phyloP scores from a whole-genome alignment of 92 coral and sea anemone genomes.

The Desmophyllum pertusum region DNA sequence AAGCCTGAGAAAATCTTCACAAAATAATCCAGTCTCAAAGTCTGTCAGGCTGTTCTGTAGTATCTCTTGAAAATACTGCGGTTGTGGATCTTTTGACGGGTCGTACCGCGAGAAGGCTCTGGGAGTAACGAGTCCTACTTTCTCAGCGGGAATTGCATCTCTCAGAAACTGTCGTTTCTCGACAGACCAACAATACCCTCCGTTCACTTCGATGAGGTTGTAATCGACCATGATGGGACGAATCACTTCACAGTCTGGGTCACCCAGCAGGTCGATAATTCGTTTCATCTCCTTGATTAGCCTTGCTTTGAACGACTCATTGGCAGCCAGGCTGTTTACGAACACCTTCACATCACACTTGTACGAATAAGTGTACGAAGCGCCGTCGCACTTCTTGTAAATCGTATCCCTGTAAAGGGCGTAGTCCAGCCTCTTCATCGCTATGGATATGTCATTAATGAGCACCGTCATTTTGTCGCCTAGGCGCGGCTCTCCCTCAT shows the following conservation, averaged over 20 bases:
- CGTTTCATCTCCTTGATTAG: conserved; percentile 35
- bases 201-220: too few species aligned
- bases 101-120: too few species aligned
- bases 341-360: conserved; percentile 47
- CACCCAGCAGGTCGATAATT: too few species aligned
- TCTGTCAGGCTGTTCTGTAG: too few species aligned
- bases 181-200: conserved; percentile 1
- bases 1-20: too few species aligned
- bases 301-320: conserved; percentile 49
- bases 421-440: conserved; percentile 44
- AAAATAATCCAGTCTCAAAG: too few species aligned
- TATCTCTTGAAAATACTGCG: too few species aligned
- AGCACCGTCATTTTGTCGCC: conserved; percentile 56
- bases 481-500: conserved; percentile 11
- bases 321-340: conserved; percentile 44
- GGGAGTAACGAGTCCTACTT: conserved; percentile 21
- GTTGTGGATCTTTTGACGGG: too few species aligned
- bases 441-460: conserved; percentile 33
- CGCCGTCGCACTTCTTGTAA: conserved; percentile 34
- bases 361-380: conserved; percentile 32
- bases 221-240: too few species aligned
- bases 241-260: too few species aligned
- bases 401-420: conserved; percentile 35
- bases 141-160: conserved; percentile 27
- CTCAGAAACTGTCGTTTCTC: conserved; percentile 22